Base-by-base conservation (phyloP, 2,888 invertebrate genomes). In the Coleophora deauratella region DNA sequence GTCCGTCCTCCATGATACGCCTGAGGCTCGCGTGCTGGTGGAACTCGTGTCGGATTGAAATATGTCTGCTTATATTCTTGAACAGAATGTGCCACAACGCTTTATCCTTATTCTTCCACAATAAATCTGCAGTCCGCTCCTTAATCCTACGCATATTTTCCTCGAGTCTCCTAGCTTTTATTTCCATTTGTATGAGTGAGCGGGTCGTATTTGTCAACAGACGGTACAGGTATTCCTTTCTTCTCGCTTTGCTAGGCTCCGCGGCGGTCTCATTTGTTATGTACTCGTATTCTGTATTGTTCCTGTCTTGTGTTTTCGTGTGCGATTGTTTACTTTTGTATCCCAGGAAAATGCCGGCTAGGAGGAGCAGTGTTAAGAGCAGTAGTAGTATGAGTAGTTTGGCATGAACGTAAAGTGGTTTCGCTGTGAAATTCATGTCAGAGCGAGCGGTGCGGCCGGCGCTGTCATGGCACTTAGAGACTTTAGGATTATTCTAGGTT, bases 81-180 rank as follows among this genome's bases (percentile, higher is more conserved):
- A 86, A 86, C 49, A 86, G 60, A 66, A 86, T 86, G 58, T 84
- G 85, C 86, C 86, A 86, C 59, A 86, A 55, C 39, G 86, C 81
- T 72, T 84, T 86, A 60, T 86, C 86, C 59, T 86, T 86, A 62
- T 85, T 80, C 68, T 86, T 86, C 86, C 86, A 86, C 70, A 86
- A 77, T 76, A 86, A 80, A 79, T 85, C 86, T 60, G 81, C 76
- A 63, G 86, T 86, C 70, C 79, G 84, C 72, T 86, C 86, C 66
- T 82, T 85, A 76, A 86, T 86, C 75, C 86, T 77, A 66, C 85
- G 85, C 76, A 86, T 86, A 78, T 86, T 86, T 82, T 86, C 86
- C 67, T 86, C 80, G 55, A 86, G 77, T 72, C 86, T 67, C 70
- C 86, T 76, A 47, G 86, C 86, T 73, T 86, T 86, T 78, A 86